Conservation (phyloP, 2,888 invertebrate species). For the Drosophila quinaria region DNA sequence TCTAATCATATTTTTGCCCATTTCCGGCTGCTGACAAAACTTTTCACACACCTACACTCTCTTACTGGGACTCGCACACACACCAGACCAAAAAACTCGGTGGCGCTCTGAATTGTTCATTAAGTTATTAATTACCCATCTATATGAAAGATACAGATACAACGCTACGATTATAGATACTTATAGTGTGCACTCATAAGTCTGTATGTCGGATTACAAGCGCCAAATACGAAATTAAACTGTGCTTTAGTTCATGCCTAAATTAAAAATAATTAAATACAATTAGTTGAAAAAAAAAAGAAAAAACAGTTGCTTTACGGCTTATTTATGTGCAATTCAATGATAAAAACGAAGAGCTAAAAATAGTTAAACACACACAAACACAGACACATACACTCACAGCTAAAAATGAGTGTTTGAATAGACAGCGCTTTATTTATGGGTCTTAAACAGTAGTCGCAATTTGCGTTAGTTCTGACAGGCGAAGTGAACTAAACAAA, state of each 20-base stretch:
- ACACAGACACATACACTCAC: slow-evolving; percentile 7
- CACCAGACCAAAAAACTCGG: neutral
- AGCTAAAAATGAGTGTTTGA: slow-evolving; percentile 1
- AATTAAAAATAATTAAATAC: slow-evolving; percentile 74
- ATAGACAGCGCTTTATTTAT: slow-evolving; percentile 43
- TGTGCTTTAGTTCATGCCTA: slow-evolving; percentile 51
- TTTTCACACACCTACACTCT: slow-evolving; percentile 61
- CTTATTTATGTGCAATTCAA: slow-evolving; percentile 62
- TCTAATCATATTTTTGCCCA: slow-evolving; percentile 52
- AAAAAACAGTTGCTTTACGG: slow-evolving; percentile 24
- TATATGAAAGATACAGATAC: slow-evolving; percentile 38
- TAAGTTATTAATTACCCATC: slow-evolving; percentile 68
- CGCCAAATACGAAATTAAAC: slow-evolving; percentile 34
- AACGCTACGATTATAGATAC: slow-evolving; percentile 4
- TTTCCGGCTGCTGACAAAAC: slow-evolving; percentile 71
- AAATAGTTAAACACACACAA: slow-evolving; percentile 49
- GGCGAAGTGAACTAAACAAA: slow-evolving; percentile 17
- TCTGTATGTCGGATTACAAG: neutral
- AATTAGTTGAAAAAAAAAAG: slow-evolving; percentile 59
- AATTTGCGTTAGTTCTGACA: slow-evolving; percentile 35
- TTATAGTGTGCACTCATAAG: neutral
- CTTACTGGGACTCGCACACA: neutral
- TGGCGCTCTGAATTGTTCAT: slow-evolving; percentile 51
- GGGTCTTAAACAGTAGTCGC: slow-evolving; percentile 23
- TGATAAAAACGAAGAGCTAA: slow-evolving; percentile 57